Evolutionary conservation across 2,888 invertebrate genomes (phyloP).

Genomic region (Stenodema calcarata): DNA sequence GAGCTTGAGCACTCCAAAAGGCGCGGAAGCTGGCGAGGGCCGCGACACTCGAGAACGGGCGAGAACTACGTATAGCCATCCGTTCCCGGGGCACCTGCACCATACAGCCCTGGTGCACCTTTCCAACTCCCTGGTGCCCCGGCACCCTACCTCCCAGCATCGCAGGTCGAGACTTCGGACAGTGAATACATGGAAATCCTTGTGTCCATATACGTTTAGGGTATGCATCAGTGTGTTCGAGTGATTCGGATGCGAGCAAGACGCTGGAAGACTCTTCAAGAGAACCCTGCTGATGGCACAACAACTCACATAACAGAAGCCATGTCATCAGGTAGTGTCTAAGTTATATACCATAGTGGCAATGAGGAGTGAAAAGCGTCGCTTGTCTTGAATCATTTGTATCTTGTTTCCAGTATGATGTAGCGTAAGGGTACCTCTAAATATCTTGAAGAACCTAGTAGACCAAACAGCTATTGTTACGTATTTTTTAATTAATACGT

Average conservation of each 20-base stretch:
- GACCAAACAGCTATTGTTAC: too few relatives aligned
- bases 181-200: constrained; percentile 37
- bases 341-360: too few relatives aligned
- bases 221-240: not conserved
- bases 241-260: too few relatives aligned
- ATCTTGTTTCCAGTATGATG: too few relatives aligned
- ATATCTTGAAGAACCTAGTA: too few relatives aligned
- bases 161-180: not conserved
- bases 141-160: not conserved
- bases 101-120: not conserved
- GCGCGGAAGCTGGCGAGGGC: constrained; percentile 52
- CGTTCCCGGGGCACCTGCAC: constrained; percentile 12
- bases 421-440: too few relatives aligned
- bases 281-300: not conserved
- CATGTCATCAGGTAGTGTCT: too few relatives aligned
- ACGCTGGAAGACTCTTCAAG: too few relatives aligned
- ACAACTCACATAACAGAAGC: too few relatives aligned
- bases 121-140: not conserved
- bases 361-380: too few relatives aligned
- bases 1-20: constrained; percentile 53
- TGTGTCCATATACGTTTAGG: constrained; percentile 35
- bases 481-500: too few relatives aligned
- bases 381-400: too few relatives aligned
- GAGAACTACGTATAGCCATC: constrained; percentile 58
- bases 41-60: constrained; percentile 55